Conservation (phyloP, 2,888 invertebrate genomes). For the Hypolimnas misippus region DNA sequence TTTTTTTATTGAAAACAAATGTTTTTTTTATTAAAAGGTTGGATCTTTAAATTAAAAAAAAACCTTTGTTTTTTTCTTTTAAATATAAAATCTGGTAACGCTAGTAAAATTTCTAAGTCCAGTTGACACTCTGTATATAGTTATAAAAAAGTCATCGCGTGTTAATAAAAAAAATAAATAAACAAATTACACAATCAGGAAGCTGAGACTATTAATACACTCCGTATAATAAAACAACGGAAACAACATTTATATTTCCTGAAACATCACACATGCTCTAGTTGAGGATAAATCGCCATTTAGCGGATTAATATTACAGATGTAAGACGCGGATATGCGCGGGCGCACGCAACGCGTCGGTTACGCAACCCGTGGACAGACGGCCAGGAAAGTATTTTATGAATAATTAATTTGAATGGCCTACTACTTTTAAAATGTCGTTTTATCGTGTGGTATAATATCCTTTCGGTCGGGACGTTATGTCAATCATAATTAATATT, state of each 20-base stretch:
- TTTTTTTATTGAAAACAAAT: too few relatives aligned
- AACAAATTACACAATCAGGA: too few relatives aligned
- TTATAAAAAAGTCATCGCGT: too few relatives aligned
- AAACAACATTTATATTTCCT: neutral
- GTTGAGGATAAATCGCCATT: conserved; percentile 5
- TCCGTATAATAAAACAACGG: neutral
- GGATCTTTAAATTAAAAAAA: too few relatives aligned
- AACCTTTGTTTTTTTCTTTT: too few relatives aligned
- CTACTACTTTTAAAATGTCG: conserved; percentile 11
- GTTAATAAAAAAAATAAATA: too few relatives aligned
- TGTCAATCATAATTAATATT: conserved; percentile 8
- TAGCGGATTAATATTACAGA: conserved; percentile 9
- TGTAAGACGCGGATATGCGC: conserved; percentile 15
- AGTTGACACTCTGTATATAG: too few relatives aligned
- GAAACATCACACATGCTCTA: conserved; percentile 4
- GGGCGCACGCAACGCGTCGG: conserved; percentile 12
- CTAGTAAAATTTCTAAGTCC: too few relatives aligned
- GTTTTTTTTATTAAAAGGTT: too few relatives aligned
- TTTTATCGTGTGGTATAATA: conserved; percentile 4
- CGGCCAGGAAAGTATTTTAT: conserved; percentile 26
- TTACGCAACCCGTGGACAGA: neutral
- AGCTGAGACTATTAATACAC: too few relatives aligned
- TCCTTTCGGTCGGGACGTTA: conserved; percentile 7
- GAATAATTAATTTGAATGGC: conserved; percentile 20
- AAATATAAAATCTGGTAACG: too few relatives aligned